Evolutionary conservation across 1,140 invertebrate genomes (phyloP), one percentile per base, ranked within the genome.

Genomic region (Sinella curviseta): DNA sequence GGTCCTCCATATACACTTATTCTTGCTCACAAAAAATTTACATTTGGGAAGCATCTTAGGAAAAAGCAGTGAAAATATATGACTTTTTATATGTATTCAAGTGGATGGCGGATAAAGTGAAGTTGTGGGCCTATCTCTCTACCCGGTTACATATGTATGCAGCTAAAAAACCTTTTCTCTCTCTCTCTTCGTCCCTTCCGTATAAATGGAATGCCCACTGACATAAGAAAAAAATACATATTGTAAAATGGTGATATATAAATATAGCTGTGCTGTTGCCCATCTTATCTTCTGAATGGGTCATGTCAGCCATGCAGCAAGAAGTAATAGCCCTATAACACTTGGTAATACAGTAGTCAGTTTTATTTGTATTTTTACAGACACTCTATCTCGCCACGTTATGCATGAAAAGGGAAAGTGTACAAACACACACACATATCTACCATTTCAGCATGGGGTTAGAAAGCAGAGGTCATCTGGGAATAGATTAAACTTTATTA

Each of bases 401-500:
- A 33, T 33, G 65, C 26, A 70, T 70, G 30, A 30, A 70, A 70
- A 60, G 57, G 57, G 57, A 60, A 26, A 26, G 57, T 60, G 24
- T 60, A 26, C 3, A 12, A 26, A 60, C 12, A 60, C 12, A 48
- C 39, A 12, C 39, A 12, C 39, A n/a, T 3, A 4, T 8, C 57
- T 60, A 60, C 57, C 3, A 60, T 60, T 12, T 60, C 12, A 17
- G 24, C 3, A 60, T 33, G 65, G 31, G 57, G 4, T 16, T 26
- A 70, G 65, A 30, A 3, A 31, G 31, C 57, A 70, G 65, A 70
- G 65, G 65, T 70, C 65, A 70, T 70, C 65, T 31, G 65, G 65
- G 65, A 70, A 70, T 70, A 70, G 65, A 70, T 70, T 70, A 70
- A 70, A 70, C 65, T 70, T 70, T 70, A 70, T 70, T 70, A 70